These are phyloP conservation scores for Zaprionus capensis DNA, from an alignment of 1,140 invertebrate genomes.

Conservation along the genomic window DNA sequence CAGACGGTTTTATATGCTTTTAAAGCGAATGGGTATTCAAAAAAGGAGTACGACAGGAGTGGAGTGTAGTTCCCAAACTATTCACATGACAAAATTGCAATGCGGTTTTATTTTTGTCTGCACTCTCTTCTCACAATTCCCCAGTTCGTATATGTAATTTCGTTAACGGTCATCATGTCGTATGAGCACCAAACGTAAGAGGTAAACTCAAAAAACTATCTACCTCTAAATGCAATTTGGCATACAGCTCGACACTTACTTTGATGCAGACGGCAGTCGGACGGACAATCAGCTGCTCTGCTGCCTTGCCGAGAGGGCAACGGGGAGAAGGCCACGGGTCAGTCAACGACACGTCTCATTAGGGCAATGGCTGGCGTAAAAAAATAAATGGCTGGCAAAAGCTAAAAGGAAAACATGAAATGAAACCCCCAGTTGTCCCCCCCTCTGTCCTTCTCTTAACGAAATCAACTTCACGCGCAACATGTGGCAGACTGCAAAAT, in stretches of 20 bases:
- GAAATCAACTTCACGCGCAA: constrained; percentile 9
- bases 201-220: not conserved
- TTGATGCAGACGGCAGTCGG: constrained; percentile 14
- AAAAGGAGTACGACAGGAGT: not conserved
- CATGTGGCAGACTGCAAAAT: constrained; percentile 28
- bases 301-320: not conserved
- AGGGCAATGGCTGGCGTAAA: constrained; percentile 57
- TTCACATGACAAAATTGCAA: constrained; percentile 10
- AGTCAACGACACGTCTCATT: constrained; percentile 69
- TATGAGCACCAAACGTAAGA: constrained; percentile 48
- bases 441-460: not conserved
- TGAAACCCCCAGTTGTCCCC: not conserved
- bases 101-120: not conserved
- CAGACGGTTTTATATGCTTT: not conserved
- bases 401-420: constrained; percentile 66
- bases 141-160: constrained; percentile 22
- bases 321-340: constrained; percentile 22
- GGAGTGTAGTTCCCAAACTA: not conserved
- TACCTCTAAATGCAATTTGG: constrained; percentile 25
- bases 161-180: constrained; percentile 32
- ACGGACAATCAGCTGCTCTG: constrained; percentile 8
- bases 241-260: constrained; percentile 13
- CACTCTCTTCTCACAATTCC: not conserved
- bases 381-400: constrained; percentile 37
- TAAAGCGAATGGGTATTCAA: too few species aligned